Evolutionary conservation across 2,797 vertebrate genomes (phyloP), one percentile per base, ranked within the genome.

Genomic region (Falco berigora): DNA sequence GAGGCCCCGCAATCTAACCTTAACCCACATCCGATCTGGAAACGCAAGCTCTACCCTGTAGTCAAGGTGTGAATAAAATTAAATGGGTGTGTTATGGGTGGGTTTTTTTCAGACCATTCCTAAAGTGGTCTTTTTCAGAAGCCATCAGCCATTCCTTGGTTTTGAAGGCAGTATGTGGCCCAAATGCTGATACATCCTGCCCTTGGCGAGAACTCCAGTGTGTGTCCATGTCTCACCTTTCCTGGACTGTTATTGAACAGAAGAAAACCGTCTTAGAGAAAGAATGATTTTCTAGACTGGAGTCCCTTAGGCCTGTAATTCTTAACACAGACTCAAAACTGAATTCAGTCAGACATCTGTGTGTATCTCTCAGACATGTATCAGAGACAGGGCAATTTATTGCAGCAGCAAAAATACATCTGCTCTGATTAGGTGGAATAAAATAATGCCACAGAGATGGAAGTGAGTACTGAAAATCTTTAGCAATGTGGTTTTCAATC

Each of bases 361-460:
- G 75, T 79, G 72, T 59, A 36, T 71, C 78, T 79, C 78, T 73
- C 72, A 90, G 84, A 52, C 63, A 32, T 17, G 44, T 55, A 90
- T 62, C 61, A 85, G 81, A 91, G 81, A 25, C 59, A 28, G 64
- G 71, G 80, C 79, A 93, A 87, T 93, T 93, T 68, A 79, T 25
- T 89, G 74, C 80, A 91, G 90, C 74, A 86, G 74, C 66, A 87
- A 66, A 93, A 92, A 73, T 81, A 56, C 78, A 71, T 81, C 86
- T 96, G 78, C 61, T 89, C 18, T 67, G 88, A 82, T 91, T 74
- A 89, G 44, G 40, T 32, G 67, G 74, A 92, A 87, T 59, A 82
- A 92, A 96, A 90, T 80, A 59, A 82, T 76, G 68, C 67, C 59
- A 53, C 50, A 32, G 77, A 71, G 86, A 47, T 76, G 71, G 88